Evolutionary conservation across 2,113 vertebrate species (phyloP), one percentile per base, ranked within the genome.

Genomic region (Centrocercus urophasianus): DNA sequence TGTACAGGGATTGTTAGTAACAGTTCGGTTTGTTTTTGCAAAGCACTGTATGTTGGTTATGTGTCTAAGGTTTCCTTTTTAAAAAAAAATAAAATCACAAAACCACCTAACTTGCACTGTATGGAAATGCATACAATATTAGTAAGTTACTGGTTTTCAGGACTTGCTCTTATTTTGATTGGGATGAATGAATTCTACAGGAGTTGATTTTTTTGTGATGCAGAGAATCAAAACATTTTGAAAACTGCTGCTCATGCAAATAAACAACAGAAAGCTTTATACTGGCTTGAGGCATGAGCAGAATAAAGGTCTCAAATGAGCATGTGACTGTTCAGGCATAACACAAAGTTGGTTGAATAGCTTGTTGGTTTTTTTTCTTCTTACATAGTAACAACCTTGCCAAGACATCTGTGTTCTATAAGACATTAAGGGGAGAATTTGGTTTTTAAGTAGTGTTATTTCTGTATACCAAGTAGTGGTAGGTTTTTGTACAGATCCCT

Each of bases 391-490:
- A 83, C 84, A 95, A 66, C 87, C 86, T 95, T 95, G 82, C 80
- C 77, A 96, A 93, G 75, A 93, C 92, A 85, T 92, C 90, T 96
- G 88, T 85, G 77, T 70, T 93, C 79, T 95, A n/a, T 95, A 78
- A 73, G 84, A 92, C 83, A 50, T 93, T 76, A 80, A 85, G 70
- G 14, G 30, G 48, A 91, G 57, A 93, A 69, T 40, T 12, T 83
- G 50, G 32, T 91, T 93, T 54, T 91, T 34, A 80, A 67, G 32
- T 72, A 59, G 32, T 13, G 20, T 63, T 78, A 32, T 60, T 79
- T 65, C 50, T 71, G 48, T 64, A 17, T 71, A 52, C 21, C 22
- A 38, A 57, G 25, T 50, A 85, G 50, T 10, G 54, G n/a, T 79
- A 28, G 66, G 27, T 28, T 93, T 94, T 91, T 93, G 74, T 54